Base-by-base conservation (phyloP, 2,797 vertebrate genomes). In the Paedocypris micromegethes region DNA sequence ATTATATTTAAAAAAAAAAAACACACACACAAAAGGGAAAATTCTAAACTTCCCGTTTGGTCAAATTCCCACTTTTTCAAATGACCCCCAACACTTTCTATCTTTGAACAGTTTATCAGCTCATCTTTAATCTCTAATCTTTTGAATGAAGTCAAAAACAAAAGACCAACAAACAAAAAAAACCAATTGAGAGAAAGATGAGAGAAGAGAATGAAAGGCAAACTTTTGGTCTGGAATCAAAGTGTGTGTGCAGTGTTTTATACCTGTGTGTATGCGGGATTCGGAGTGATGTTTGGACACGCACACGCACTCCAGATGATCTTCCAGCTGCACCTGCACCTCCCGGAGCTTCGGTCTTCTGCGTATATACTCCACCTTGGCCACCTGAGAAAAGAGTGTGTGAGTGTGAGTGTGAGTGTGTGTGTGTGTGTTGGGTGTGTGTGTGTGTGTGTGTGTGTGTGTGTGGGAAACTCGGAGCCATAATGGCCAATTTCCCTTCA, bases 301-400 rank as follows among this genome's bases (percentile, higher is more conserved):
- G 82, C 96, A 98, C 57, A 87, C 83, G 73, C 96, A 98, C 81
- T 96, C 95, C 86, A 97, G 86, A 83, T 98, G 96, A 80, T 98
- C 96, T 88, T 98, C 95, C 88, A 98, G 88, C 84, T 82, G 90
- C 87, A 98, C 93, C 87, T 93, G 92, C 80, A 98, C 95, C 89
- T 98, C 94, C 87, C 91, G 92, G 84, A 98, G 89, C 88, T 93
- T 94, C 56, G 94, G 92, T 77, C 92, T 93, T 85, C 93, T 89
- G 76, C 94, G 91, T 82, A 96, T 83, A 2, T 97, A 98, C 84
- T 97, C 94, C 79, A 98, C 93, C 88, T 98, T 98, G 55, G 95
- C 95, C 87, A 98, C 96, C 96, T 98, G 47, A 72, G 42, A 58
- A 7, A 46, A 23, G 23, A 23, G 23, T 23, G 23, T 23, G 23